Percentiles rank a stretch among this genome's conserved stretches.
These are phyloP conservation scores for Python bivittatus DNA, from an alignment of 2,113 vertebrate species.

Conservation along the genomic window DNA sequence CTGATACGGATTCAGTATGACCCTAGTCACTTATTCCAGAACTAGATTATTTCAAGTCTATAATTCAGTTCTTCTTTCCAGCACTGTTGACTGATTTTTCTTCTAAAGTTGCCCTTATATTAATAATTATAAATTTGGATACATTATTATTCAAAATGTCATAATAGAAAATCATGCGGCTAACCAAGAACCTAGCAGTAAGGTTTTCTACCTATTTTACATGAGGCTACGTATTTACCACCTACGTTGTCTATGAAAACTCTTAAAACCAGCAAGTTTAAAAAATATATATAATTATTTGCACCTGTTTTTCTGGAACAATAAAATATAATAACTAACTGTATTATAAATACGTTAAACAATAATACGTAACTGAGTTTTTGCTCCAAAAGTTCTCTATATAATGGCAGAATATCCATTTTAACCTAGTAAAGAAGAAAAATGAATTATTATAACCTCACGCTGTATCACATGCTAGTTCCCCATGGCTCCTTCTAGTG, in stretches of 20 bases:
- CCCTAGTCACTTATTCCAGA: background rate
- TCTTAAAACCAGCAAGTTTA: background rate
- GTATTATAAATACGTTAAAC: background rate
- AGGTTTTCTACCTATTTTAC: background rate
- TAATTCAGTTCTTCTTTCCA: background rate
- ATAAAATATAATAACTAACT: background rate
- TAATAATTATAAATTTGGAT: background rate
- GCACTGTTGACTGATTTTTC: background rate
- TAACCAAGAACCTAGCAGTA: conserved; percentile 5
- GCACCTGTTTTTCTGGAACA: background rate
- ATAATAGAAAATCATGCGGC: background rate
- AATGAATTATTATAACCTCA: too few species aligned
- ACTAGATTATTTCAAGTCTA: background rate
- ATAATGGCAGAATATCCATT: background rate
- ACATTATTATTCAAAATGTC: background rate
- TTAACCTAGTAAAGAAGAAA: too few species aligned
- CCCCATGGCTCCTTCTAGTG: too few species aligned
- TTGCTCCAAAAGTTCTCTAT: background rate
- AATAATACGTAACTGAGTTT: background rate
- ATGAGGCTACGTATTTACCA: background rate
- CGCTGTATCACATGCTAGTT: too few species aligned
- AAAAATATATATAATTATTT: background rate
- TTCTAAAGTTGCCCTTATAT: background rate
- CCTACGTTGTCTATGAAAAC: background rate
- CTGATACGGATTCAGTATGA: background rate